Conservation (phyloP, 2,113 vertebrate genomes). For the Nibea coibor region DNA sequence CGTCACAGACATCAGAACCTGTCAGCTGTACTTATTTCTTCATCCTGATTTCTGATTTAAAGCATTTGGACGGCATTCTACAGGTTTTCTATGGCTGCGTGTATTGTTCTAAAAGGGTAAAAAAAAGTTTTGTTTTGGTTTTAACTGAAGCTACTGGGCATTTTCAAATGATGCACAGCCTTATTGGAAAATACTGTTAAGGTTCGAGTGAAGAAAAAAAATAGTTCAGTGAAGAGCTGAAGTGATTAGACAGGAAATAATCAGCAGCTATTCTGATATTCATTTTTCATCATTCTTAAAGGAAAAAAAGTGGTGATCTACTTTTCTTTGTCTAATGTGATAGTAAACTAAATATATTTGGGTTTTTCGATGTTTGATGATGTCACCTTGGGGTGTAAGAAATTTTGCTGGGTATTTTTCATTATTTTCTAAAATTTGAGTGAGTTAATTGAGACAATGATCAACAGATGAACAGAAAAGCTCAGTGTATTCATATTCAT, state of each 20-base stretch:
- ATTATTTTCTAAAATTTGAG: too few relatives aligned
- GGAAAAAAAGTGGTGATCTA: too few relatives aligned
- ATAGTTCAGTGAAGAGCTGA: too few relatives aligned
- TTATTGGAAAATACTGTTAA: neutral
- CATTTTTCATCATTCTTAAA: too few relatives aligned
- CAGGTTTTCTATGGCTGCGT: neutral
- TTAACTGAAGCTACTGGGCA: neutral
- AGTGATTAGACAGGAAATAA: too few relatives aligned
- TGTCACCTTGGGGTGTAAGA: neutral
- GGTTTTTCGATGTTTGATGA: neutral
- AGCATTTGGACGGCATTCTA: neutral
- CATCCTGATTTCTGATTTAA: neutral
- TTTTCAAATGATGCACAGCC: neutral
- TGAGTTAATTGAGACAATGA: neutral
- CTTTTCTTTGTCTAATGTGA: neutral
- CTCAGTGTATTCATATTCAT: neutral
- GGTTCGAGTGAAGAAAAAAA: too few relatives aligned
- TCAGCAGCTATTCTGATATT: too few relatives aligned
- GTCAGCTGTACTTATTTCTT: too few relatives aligned
- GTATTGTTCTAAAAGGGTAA: neutral
- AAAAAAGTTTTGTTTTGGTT: neutral
- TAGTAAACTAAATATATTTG: neutral
- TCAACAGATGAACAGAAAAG: neutral
- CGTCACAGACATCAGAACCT: neutral
- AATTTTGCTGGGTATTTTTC: neutral